Conservation (phyloP, 2,113 vertebrate species). For the Fulmarus glacialis region DNA sequence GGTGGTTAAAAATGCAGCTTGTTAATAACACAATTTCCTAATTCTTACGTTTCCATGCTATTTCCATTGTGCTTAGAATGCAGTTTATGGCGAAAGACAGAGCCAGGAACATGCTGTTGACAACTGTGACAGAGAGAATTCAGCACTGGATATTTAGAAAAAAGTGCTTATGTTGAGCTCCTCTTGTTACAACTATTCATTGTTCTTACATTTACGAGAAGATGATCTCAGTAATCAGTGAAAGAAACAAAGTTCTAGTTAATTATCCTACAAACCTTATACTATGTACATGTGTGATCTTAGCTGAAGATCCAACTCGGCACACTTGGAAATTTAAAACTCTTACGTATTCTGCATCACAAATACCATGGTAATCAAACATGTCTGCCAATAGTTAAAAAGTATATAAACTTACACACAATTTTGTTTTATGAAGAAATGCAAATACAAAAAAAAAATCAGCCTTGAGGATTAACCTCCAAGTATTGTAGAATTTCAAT, state of each 20-base stretch:
- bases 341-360: background rate
- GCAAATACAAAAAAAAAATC: background rate
- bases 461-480: background rate
- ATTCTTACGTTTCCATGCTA: constrained; percentile 71
- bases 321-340: background rate
- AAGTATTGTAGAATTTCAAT: background rate
- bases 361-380: background rate
- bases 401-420: background rate
- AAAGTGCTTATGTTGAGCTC: background rate
- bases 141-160: background rate
- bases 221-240: background rate
- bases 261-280: background rate
- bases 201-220: background rate
- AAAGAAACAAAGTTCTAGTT: background rate
- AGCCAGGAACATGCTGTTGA: constrained; percentile 15
- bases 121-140: constrained; percentile 12
- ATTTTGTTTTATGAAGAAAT: background rate
- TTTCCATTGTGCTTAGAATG: constrained; percentile 74
- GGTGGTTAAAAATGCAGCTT: constrained; percentile 33
- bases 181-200: background rate
- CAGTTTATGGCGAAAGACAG: constrained; percentile 41
- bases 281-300: background rate
- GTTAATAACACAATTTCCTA: constrained; percentile 71
- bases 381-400: background rate
- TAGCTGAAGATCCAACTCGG: background rate